These are phyloP conservation scores for Myiopsitta monachus DNA, from an alignment of 2,113 vertebrate genomes.

Conservation along the genomic window DNA sequence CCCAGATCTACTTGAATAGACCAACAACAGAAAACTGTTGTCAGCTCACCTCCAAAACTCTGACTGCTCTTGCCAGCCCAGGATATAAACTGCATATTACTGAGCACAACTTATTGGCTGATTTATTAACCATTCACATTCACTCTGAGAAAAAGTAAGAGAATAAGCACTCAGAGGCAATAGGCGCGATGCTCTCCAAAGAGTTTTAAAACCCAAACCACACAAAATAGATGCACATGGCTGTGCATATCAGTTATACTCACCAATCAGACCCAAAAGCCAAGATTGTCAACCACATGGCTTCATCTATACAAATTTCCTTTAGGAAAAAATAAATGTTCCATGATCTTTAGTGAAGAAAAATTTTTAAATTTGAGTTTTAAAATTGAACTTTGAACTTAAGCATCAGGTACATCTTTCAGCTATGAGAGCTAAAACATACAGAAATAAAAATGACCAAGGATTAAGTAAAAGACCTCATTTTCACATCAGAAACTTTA, in stretches of 20 bases:
- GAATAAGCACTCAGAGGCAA: background rate
- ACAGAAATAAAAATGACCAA: background rate
- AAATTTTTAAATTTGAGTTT: background rate
- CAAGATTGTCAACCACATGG: background rate
- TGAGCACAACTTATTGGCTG: background rate
- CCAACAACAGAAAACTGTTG: background rate
- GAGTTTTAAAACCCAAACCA: background rate
- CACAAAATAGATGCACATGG: background rate
- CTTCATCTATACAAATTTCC: background rate
- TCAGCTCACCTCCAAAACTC: background rate
- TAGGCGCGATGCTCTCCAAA: background rate
- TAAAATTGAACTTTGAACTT: background rate
- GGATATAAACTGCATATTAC: background rate
- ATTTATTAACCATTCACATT: background rate
- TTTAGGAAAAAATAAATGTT: background rate
- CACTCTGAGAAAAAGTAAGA: background rate
- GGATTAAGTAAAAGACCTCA: background rate
- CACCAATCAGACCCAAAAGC: background rate
- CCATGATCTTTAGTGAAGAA: background rate
- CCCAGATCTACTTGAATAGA: background rate
- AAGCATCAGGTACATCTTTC: background rate
- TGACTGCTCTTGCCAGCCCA: background rate
- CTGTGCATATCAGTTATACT: background rate
- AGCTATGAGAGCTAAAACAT: background rate
- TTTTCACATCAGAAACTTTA: background rate